These are phyloP conservation scores for Sminthurinus aureus DNA, from an alignment of 2,888 invertebrate species.

Conservation along the genomic window DNA sequence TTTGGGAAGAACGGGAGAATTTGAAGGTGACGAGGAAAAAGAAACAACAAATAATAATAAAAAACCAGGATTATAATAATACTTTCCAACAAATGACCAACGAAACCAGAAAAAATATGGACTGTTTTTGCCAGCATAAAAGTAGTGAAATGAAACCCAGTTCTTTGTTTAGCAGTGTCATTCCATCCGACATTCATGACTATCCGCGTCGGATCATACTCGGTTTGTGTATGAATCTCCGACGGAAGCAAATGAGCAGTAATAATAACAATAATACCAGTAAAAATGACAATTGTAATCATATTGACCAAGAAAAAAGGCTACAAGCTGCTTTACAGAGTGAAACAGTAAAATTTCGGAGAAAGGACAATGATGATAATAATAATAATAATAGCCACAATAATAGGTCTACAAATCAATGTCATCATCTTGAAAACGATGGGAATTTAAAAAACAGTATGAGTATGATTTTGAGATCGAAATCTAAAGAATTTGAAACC, in stretches of 20 bases:
- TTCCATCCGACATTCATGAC: conserved; percentile 40
- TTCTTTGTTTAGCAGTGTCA: conserved; percentile 14
- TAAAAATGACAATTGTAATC: conserved; percentile 19
- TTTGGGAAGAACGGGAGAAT: neutral
- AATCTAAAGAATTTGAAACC: neutral
- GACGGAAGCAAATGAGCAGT: conserved; percentile 8
- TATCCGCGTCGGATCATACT: conserved; percentile 54
- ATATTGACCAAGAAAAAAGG: conserved; percentile 22
- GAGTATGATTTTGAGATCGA: no score
- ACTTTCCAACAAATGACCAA: no score
- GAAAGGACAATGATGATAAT: conserved; percentile 14
- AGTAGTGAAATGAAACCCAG: no score
- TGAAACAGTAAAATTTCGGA: conserved; percentile 31
- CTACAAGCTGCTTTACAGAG: conserved; percentile 13
- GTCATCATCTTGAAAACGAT: no score
- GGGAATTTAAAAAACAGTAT: no score
- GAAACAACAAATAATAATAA: no score
- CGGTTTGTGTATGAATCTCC: conserved; percentile 43
- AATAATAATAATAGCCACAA: neutral
- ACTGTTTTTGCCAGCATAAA: no score
- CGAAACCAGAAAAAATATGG: no score
- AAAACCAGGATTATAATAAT: no score
- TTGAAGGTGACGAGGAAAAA: neutral
- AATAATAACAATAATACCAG: conserved; percentile 22
- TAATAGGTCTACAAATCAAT: neutral